Base-by-base conservation (phyloP, 2,113 vertebrate species). In the Azemiops feae region DNA sequence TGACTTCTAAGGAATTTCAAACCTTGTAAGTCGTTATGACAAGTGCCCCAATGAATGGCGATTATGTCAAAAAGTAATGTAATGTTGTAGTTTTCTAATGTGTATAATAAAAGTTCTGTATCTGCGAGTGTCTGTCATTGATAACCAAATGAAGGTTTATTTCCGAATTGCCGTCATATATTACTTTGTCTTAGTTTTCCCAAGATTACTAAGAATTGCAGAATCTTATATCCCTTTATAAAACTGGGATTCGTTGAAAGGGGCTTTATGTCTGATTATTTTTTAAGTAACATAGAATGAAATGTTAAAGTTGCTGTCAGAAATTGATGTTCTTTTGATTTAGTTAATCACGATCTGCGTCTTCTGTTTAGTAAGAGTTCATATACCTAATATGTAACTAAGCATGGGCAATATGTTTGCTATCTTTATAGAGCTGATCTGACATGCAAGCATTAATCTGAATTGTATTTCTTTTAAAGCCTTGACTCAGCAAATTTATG, bases 401-500 rank as follows among this genome's bases (percentile, higher is more conserved):
- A 81, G 34, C 34, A 9, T 43, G 34, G 30, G 34, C 34, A 43
- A 22, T 92, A 85, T 43, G 93, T 86, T 53, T 25, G 27, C 47
- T 58, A n/a, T 8, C 25, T 43, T 25, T 53, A 30, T 85, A 60
- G 88, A 86, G 69, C 47, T 60, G 16, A 88, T 90, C 53, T 85
- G 53, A 74, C 52, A 23, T 12, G n/a, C 22, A 54, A 74, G 6
- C n/a, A 7, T 58, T 90, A 60, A 92, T 85, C 27, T 94, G 30
- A 64, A 39, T 0, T 12, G 3, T 55, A 0, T 96, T 95, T 96
- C 18, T 93, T 92, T 96, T 94, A 89, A 95, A 98, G 98, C n/a
- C 43, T 94, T 45, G 93, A 96, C 43, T 96, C 97, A 81, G 94
- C 95, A 92, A 96, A 88, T 0, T 54, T 97, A 91, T 98, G 98